Base-by-base conservation (phyloP, 92 coral and sea anemone species). In the Isaurus tuberculatus region DNA sequence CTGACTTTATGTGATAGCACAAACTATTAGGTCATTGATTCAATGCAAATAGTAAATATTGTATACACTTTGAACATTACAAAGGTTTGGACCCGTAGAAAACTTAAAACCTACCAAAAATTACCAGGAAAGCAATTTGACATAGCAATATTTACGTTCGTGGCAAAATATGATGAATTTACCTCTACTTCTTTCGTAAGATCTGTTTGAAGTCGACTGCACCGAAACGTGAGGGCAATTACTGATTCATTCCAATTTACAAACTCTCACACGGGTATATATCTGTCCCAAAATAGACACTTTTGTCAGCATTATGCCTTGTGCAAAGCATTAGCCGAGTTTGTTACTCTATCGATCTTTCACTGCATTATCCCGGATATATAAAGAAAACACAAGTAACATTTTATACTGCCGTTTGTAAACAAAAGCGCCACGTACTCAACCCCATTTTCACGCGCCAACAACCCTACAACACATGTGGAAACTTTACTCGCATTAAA, bases 401-500 rank as follows among this genome's bases (percentile, higher is more conserved):
- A 73, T 16, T 69, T 75, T 63, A 36, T 55, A 32, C 67, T 79
- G 22, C 57, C 85, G 61, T 84, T 88, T 93, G 97, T 93, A 93
- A 93, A 93, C 97, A 93, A 93, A 90, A 83, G 85, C 91, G 81
- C 69, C 81, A 75, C 81, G 81, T 75, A n/a, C 44, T n/a, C 81
- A 40, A 33, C 3, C 78, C 11, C 32, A 22, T 37, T 57, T 55
- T 73, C 31, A 75, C 81, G 81, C 81, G 68, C 81, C 81, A 57
- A 75, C 49, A 75, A 58, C 27, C 31, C 57, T n/a, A 53, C 15
- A 57, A 36, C 55, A 37, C 74, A 44, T 72, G 46, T 46, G 81
- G 57, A 32, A 26, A 1, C n/a, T 44, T 16, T 29, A 17, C 67
- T 28, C 27, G 48, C 28, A 30, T 22, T 2, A 53, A 53, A 53